Evolutionary conservation across 2,113 vertebrate genomes (phyloP).

Genomic region (Antigone vipio): DNA sequence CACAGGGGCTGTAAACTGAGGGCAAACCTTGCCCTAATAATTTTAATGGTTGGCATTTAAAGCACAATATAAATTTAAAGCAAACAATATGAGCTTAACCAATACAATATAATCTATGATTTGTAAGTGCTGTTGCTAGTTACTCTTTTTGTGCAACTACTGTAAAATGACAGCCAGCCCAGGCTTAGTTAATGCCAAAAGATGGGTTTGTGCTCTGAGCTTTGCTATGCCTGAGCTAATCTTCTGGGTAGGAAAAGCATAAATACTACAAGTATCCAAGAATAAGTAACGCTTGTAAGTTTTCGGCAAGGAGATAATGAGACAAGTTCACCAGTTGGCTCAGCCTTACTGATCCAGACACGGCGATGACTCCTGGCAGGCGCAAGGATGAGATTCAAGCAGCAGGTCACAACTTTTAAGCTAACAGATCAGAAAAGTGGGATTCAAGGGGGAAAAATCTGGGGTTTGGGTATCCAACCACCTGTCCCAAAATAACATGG

Average conservation of each 20-base stretch:
- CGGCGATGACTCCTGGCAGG: constrained; percentile 3
- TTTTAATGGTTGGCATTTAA: constrained; percentile 51
- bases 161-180: constrained; percentile 68
- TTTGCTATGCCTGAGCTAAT: constrained; percentile 64
- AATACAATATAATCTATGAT: constrained; percentile 46
- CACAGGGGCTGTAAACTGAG: constrained; percentile 27
- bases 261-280: constrained; percentile 64
- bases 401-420: neutral
- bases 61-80: constrained; percentile 55
- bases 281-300: constrained; percentile 59
- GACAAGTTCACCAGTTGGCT: constrained; percentile 59
- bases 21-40: constrained; percentile 30
- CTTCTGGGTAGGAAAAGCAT: constrained; percentile 60
- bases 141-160: constrained; percentile 61
- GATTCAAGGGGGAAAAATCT: neutral
- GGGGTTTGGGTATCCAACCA: neutral
- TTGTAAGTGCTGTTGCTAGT: constrained; percentile 54
- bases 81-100: constrained; percentile 43
- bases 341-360: constrained; percentile 38
- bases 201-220: constrained; percentile 57
- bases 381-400: neutral
- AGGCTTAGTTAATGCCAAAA: constrained; percentile 64
- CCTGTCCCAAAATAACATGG: neutral
- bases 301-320: constrained; percentile 57
- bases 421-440: neutral